phyloP scores from a whole-genome alignment of 2,888 invertebrate genomes.

The Dryomyza anilis region DNA sequence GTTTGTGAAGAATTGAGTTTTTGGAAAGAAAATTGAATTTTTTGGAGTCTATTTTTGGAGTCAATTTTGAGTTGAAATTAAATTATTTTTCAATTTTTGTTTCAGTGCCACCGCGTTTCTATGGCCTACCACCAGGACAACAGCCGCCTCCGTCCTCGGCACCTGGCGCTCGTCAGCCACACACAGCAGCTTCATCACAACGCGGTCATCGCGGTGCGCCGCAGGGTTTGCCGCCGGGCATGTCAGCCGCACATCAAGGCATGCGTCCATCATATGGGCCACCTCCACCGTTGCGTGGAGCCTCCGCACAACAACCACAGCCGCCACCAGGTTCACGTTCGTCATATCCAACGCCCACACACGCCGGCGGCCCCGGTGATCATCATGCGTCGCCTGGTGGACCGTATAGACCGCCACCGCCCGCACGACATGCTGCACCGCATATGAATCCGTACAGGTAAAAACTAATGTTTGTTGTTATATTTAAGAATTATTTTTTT shows the following conservation, averaged over 20 bases:
- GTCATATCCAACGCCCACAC: slow-evolving; percentile 40
- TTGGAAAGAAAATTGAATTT: no score
- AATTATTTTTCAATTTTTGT: not conserved
- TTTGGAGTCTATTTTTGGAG: no score
- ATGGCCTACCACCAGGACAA: slow-evolving; percentile 46
- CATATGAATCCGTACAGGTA: slow-evolving; percentile 58
- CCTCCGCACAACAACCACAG: slow-evolving; percentile 37
- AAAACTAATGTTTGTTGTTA: not conserved
- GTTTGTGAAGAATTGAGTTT: no score
- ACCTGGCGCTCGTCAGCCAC: no score
- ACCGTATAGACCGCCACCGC: slow-evolving; percentile 46
- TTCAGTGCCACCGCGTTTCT: slow-evolving; percentile 49
- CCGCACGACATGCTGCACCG: slow-evolving; percentile 53
- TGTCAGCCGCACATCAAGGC: slow-evolving; percentile 42
- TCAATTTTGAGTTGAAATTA: no score
- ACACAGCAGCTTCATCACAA: slow-evolving; percentile 32
- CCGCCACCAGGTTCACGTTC: slow-evolving; percentile 32
- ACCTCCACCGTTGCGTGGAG: slow-evolving; percentile 55
- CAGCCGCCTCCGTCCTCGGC: no score
- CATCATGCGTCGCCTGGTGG: slow-evolving; percentile 41
- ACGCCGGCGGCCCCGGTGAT: no score
- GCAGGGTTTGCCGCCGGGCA: no score
- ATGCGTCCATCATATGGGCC: slow-evolving; percentile 58
- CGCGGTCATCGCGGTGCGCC: slow-evolving; percentile 44
- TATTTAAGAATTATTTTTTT: not conserved